Base-by-base conservation (phyloP, 2,888 invertebrate species). In the Parnassius apollo region DNA sequence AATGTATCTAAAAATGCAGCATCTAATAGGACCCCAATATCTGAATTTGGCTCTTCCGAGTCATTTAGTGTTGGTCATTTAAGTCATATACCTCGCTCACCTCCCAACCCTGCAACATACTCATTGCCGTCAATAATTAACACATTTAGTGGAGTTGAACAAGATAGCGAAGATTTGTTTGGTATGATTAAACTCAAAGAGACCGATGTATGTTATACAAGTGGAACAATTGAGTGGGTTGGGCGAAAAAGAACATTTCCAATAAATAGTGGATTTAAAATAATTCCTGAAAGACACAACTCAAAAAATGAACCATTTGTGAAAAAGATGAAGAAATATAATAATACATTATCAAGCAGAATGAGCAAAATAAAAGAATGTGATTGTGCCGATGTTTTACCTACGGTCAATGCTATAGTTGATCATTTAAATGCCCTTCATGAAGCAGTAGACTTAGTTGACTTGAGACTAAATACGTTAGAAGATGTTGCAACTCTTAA, bases 341-440 rank as follows among this genome's bases (percentile, higher is more conserved):
- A 85, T 70, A 75, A 71, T 42, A 80, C 78, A 60, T 76, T 71
- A 60, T 75, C 71, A 22, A 67, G 67, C 72, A 71, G 68, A 44
- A 56, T 66, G 12, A 75, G 75, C 48, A 77, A 71, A 69, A 69
- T 77, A 50, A 83, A 79, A 60, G 83, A 83, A 62, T 89, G 89
- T 81, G 82, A 88, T 64, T 89, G 89, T 83, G 85, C 84, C 59
- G 85, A 90, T 80, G 83, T 91, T 22, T 69, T 91, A 62, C 91
- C 91, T 51, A 91, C 91, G 65, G 86, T 93, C 1, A 88, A 92
- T 86, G 89, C 89, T 51, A 88, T 94, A 70, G 91, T 91, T 65
- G 91, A 93, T 66, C 93, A 94, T 77, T 81, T 94, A 57, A 92
- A 92, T 81, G 91, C 91, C 12, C 79, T 94, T 10, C 92, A 93